Base-by-base conservation (phyloP, 2,797 vertebrate genomes). In the Paratrypauchen microcephalus region DNA sequence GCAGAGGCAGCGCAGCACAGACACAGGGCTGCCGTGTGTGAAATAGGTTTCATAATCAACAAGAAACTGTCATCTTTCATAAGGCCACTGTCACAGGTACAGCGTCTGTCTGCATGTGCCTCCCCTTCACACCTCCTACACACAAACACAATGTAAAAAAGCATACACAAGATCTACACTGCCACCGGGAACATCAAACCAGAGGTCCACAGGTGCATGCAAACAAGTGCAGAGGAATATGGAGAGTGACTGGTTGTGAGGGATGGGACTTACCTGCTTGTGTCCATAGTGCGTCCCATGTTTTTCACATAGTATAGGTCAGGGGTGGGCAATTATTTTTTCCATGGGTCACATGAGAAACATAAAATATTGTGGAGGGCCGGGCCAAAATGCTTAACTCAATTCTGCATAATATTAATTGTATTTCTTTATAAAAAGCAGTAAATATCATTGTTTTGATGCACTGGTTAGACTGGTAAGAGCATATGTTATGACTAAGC, bases 1-100 rank as follows among this genome's bases (percentile, higher is more conserved):
- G 52, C 61, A 59, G 63, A 80, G 71, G 69, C 70, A 66, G 28
- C 68, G 62, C 11, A 54, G 67, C 64, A 68, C 69, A 58, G 77
- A 74, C 72, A 74, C 69, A 63, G 69, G 58, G 66, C 71, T 75
- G 75, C 57, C 64, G 72, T 75, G 70, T 86, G 74, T 81, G 77
- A 79, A 82, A 80, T 67, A 83, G 75, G 86, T 89, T 89, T 89
- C 83, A 84, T 81, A 90, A 84, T 83, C 80, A 86, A 83, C 84
- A 85, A 81, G 77, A 86, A 83, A 81, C 80, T 79, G 68, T 86
- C 78, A 84, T 82, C 74, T 84, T 69, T 83, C 85, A 84, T 77
- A 86, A 84, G 80, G 63, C 70, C 62, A 56, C 69, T 82, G 83
- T 86, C 73, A 78, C 82, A 86, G 81, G 86, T 85, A 86, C 77